phyloP scores from a whole-genome alignment of 2,113 vertebrate genomes.

The Nycticorax nycticorax region DNA sequence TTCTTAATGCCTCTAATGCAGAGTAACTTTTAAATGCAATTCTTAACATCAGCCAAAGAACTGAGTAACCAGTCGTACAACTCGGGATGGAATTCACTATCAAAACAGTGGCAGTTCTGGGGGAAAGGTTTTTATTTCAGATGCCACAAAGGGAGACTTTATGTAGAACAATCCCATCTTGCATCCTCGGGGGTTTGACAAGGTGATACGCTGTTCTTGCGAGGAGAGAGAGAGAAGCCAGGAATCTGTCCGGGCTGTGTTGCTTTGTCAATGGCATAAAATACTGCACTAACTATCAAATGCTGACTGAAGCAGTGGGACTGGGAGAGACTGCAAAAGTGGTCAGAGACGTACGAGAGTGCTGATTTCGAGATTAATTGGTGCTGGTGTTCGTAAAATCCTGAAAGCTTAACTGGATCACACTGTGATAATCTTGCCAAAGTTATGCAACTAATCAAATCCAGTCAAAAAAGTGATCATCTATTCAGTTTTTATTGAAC shows the following conservation, averaged over 20 bases:
- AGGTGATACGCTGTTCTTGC: slow-evolving; percentile 20
- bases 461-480: slow-evolving; percentile 52
- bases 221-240: not conserved
- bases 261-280: not conserved
- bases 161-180: not conserved
- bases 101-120: slow-evolving; percentile 63
- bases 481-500: slow-evolving; percentile 64
- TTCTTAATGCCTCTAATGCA: slow-evolving; percentile 56
- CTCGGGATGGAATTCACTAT: slow-evolving; percentile 32
- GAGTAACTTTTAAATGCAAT: slow-evolving; percentile 63
- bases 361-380: slow-evolving; percentile 26
- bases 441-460: slow-evolving; percentile 75
- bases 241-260: not conserved
- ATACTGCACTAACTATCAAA: not conserved
- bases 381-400: slow-evolving; percentile 61
- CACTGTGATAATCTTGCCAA: slow-evolving; percentile 65
- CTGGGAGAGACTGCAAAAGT: not conserved
- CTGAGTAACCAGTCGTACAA: slow-evolving; percentile 42
- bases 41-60: slow-evolving; percentile 69
- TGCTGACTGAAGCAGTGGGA: not conserved
- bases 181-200: not conserved
- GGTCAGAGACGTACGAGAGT: not conserved
- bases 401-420: slow-evolving; percentile 55
- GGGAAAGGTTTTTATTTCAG: slow-evolving; percentile 53
- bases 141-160: slow-evolving; percentile 26